phyloP scores from a whole-genome alignment of 2,797 vertebrate species.

The Catamblyrhynchus diadema region DNA sequence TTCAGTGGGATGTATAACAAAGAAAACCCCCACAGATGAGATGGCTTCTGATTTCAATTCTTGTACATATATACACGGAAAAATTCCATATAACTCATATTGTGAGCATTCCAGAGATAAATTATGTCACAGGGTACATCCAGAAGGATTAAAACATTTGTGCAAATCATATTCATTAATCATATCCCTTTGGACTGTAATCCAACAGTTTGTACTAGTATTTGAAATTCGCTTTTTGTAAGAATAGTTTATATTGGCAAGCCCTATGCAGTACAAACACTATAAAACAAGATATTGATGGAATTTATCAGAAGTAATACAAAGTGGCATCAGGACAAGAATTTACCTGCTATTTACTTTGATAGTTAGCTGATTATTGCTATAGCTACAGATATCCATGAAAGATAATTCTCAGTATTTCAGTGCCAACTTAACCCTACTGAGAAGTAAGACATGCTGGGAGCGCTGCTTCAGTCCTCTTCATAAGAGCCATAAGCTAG shows the following conservation, averaged over 20 bases:
- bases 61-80: background rate
- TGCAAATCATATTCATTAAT: background rate
- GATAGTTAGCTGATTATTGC: background rate
- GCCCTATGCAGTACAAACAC: background rate
- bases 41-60: background rate
- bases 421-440: background rate
- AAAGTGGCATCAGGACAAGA: background rate
- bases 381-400: accelerated
- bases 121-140: background rate
- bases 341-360: background rate
- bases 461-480: background rate
- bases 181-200: background rate
- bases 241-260: background rate
- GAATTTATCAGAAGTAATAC: background rate
- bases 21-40: background rate
- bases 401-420: background rate
- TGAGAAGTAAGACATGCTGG: background rate
- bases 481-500: background rate
- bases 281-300: background rate
- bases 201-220: background rate
- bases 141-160: background rate
- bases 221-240: background rate
- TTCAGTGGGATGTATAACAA: background rate
- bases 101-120: background rate
- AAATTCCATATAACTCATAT: background rate